Evolutionary conservation across 2,113 vertebrate species (phyloP).

Genomic region (Sinocyclocheilus anophthalmus): DNA sequence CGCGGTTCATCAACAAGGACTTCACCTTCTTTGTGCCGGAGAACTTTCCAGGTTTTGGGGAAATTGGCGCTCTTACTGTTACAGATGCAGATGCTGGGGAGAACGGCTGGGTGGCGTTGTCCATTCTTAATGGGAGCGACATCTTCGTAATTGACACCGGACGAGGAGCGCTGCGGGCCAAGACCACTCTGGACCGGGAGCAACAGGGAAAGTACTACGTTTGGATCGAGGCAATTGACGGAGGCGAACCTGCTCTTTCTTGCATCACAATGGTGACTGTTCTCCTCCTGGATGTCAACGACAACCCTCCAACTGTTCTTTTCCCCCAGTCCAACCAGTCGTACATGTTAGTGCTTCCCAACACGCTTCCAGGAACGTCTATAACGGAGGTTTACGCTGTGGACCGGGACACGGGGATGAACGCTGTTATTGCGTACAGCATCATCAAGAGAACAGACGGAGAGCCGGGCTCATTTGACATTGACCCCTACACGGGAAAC

Average conservation of each 20-base stretch:
- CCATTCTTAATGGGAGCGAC: slow-evolving; percentile 92
- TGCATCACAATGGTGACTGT: slow-evolving; percentile 93
- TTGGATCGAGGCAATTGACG: slow-evolving; percentile 93
- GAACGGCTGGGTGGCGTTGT: slow-evolving; percentile 96
- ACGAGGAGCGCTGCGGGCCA: slow-evolving; percentile 89
- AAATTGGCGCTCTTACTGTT: slow-evolving; percentile 94
- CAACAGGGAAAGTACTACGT: slow-evolving; percentile 93
- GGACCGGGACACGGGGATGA: slow-evolving; percentile 98
- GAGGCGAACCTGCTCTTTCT: slow-evolving; percentile 90
- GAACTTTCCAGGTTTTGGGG: slow-evolving; percentile 95
- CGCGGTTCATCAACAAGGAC: slow-evolving; percentile 96
- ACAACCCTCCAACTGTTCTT: slow-evolving; percentile 94
- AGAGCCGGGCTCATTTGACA: slow-evolving; percentile 88
- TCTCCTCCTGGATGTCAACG: slow-evolving; percentile 94
- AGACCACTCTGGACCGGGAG: slow-evolving; percentile 90
- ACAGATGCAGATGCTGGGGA: slow-evolving; percentile 90
- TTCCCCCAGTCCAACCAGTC: slow-evolving; percentile 98
- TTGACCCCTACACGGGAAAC: slow-evolving; percentile 94
- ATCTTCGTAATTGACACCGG: slow-evolving; percentile 98
- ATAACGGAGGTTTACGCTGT: slow-evolving; percentile 97
- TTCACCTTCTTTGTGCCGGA: slow-evolving; percentile 98
- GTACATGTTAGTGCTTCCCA: slow-evolving; percentile 93
- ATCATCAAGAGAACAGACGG: slow-evolving; percentile 94
- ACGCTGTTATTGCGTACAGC: slow-evolving; percentile 96
- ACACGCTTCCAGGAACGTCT: slow-evolving; percentile 93